Conservation (phyloP, 2,797 vertebrate genomes). For the Catostomus latipinnis region DNA sequence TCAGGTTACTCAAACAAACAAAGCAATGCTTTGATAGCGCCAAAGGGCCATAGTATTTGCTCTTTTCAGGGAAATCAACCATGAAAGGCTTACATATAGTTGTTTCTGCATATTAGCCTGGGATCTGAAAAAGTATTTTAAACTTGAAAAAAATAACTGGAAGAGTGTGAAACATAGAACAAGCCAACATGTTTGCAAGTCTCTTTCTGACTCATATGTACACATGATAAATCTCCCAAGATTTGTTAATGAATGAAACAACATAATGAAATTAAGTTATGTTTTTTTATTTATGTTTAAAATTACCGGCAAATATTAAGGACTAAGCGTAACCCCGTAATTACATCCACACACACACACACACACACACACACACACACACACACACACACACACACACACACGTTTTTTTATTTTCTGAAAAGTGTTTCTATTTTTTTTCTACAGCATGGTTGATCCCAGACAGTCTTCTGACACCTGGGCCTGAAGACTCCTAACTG, state of each 20-base stretch:
- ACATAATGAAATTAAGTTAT: background rate
- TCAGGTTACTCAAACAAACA: no score
- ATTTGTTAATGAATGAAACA: conserved; percentile 2
- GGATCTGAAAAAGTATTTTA: no score
- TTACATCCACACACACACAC: background rate
- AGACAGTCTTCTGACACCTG: conserved; percentile 28
- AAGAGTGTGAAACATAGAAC: background rate
- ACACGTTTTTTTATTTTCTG: no score
- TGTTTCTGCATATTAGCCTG: no score
- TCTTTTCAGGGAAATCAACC: no score
- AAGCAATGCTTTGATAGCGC: no score
- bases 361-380: no score
- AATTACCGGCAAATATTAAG: no score
- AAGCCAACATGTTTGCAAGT: background rate
- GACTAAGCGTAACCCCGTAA: background rate
- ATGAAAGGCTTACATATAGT: no score
- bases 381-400: no score
- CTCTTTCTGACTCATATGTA: background rate
- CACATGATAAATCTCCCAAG: background rate
- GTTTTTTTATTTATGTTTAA: background rate
- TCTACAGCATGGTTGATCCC: background rate
- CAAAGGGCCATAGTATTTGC: no score
- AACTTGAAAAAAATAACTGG: background rate
- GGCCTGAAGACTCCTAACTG: conserved; percentile 7
- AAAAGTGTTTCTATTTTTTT: no score